A percentile compares a stretch with the other conserved stretches of the same genome.
These are phyloP conservation scores for Synergus umbraculus DNA, from an alignment of 2,888 invertebrate species.

Conservation along the genomic window DNA sequence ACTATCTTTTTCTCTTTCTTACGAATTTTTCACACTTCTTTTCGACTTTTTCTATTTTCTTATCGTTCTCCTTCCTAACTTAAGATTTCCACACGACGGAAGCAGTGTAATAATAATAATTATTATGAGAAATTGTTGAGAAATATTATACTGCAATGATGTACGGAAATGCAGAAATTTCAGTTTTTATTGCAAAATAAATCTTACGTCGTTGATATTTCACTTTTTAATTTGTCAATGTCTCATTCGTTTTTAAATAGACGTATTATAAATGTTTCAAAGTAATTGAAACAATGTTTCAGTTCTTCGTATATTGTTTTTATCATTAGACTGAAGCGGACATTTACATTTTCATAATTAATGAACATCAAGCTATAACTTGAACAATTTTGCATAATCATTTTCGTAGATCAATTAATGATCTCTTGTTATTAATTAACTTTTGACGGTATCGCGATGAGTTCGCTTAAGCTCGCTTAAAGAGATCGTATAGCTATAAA, in stretches of 20 bases:
- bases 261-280: not conserved
- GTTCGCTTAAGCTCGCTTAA: not conserved
- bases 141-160: not conserved
- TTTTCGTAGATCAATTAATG: not conserved
- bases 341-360: constrained; percentile 5
- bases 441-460: constrained; percentile 23
- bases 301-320: not conserved
- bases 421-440: constrained; percentile 22
- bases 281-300: no score
- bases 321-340: not conserved
- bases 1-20: not conserved
- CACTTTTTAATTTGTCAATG: not conserved
- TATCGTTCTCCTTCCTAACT: not conserved
- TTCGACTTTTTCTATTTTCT: constrained; percentile 6
- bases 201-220: not conserved
- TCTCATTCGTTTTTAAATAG: not conserved
- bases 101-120: not conserved
- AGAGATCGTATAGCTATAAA: not conserved
- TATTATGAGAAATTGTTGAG: constrained; percentile 2
- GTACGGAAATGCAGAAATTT: not conserved
- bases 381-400: not conserved
- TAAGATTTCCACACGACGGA: constrained; percentile 55
- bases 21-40: not conserved
- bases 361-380: not conserved
- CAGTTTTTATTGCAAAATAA: not conserved